Evolutionary conservation across 2,888 invertebrate genomes (phyloP).

Genomic region (Idaea straminata): DNA sequence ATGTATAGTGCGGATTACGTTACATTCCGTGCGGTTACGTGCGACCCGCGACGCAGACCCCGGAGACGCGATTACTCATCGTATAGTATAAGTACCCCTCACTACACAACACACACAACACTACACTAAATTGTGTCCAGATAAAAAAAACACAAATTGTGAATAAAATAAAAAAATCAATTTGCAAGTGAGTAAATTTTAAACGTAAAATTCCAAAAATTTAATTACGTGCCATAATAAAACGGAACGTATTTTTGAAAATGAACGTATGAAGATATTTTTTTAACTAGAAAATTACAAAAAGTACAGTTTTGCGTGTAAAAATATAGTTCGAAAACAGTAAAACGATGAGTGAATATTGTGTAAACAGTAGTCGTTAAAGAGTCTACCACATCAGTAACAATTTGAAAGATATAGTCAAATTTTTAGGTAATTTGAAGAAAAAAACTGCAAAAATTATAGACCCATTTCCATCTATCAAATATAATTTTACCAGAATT

Average conservation of each 20-base stretch:
- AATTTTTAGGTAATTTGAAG: background rate
- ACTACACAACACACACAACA: constrained; percentile 49
- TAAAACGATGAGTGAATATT: too few relatives aligned
- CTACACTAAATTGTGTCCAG: constrained; percentile 12
- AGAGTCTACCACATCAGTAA: too few relatives aligned
- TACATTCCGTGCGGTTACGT: constrained; percentile 45
- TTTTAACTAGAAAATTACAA: too few relatives aligned
- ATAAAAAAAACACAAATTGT: background rate
- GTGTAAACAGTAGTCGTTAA: too few relatives aligned
- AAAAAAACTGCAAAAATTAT: background rate
- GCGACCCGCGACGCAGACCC: too few relatives aligned
- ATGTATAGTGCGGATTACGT: constrained; percentile 72
- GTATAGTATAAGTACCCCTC: constrained; percentile 29
- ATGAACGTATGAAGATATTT: too few relatives aligned
- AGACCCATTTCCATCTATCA: background rate
- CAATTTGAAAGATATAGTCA: too few relatives aligned
- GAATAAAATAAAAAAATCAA: background rate
- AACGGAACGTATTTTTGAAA: too few relatives aligned
- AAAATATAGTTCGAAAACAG: too few relatives aligned
- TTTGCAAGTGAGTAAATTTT: background rate
- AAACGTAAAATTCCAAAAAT: background rate
- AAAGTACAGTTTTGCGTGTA: too few relatives aligned
- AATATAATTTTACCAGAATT: background rate
- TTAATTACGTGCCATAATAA: too few relatives aligned
- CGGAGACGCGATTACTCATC: background rate